Evolutionary conservation across 2,888 invertebrate species (phyloP), one percentile per base, ranked within the genome.

Genomic region (Timema cristinae): DNA sequence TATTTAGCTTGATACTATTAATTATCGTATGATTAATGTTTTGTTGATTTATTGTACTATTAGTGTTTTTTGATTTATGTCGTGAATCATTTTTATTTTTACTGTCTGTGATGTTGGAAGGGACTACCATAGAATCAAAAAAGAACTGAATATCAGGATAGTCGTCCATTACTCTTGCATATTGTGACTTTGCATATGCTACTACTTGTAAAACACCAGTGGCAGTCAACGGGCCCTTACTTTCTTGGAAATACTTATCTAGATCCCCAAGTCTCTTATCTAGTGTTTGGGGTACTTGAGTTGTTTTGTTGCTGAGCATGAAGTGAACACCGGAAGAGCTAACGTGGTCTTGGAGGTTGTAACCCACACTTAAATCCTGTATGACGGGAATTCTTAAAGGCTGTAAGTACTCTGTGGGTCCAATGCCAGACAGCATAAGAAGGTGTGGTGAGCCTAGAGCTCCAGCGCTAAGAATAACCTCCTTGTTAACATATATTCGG

Each of bases 171-270:
- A 70, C 68, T 32, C 68, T 67, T 11, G 72, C 73, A 9, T 71
- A 67, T 49, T 69, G 73, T 1, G 74, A 71, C 15, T 72, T 69
- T 7, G 67, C 68, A 51, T 71, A 74, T n/a, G 73, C 74, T 13
- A 66, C 69, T 0, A 71, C 73, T 70, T 74, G 74, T 11, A 52
- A 61, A 15, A 84, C 68, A 0, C 83, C 84, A 0, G 83, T 84
- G 70, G 82, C 82, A 5, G 82, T 76, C 51, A 84, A 66, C 0
- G 83, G 82, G 0, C 84, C 84, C 7, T 79, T 81, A 15, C 80
- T 78, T 13, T 78, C 79, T 6, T 76, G 73, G 50, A 84, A 51
- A 74, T 79, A 84, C 50, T 82, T 77, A 56, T 80, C 79, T 5
- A 83, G 75, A 5, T 81, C 76, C 7, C 80, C 78, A 73, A 81